A percentile compares a stretch with the other conserved stretches of the same genome.
These are phyloP conservation scores for Flexamia atlantica DNA, from an alignment of 2,888 invertebrate genomes.

Conservation along the genomic window DNA sequence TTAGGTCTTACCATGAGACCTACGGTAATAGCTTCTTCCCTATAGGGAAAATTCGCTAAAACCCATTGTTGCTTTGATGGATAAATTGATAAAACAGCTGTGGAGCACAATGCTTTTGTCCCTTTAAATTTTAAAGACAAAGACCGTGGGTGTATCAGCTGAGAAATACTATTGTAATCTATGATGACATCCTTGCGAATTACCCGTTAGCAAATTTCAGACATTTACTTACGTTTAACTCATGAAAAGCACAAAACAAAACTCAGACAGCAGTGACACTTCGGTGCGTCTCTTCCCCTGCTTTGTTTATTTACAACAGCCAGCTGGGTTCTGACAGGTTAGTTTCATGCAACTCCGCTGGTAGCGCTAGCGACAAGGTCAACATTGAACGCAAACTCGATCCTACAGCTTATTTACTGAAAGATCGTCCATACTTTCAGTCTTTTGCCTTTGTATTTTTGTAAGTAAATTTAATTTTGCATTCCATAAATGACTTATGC, in stretches of 20 bases:
- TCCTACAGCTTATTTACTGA: slow-evolving; percentile 13
- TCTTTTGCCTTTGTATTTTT: neutral
- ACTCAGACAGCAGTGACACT: slow-evolving; percentile 29
- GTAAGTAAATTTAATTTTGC: no score
- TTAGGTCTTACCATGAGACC: no score
- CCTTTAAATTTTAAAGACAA: slow-evolving; percentile 1
- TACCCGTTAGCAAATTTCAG: neutral
- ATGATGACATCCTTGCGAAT: neutral
- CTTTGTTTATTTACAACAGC: slow-evolving; percentile 66
- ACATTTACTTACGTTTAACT: slow-evolving; percentile 32
- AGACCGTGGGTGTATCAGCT: neutral
- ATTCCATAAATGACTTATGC: no score
- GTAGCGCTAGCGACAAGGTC: slow-evolving; percentile 63
- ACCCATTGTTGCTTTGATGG: no score
- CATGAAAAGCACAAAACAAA: slow-evolving; percentile 5
- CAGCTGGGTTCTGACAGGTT: slow-evolving; percentile 66
- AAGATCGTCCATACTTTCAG: slow-evolving; percentile 12
- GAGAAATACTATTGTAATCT: neutral
- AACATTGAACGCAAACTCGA: slow-evolving; percentile 59
- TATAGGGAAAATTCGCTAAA: no score
- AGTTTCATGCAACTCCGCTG: slow-evolving; percentile 60
- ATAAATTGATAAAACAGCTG: neutral
- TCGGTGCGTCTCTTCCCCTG: slow-evolving; percentile 10
- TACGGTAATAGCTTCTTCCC: no score
- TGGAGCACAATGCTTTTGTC: neutral